Percentiles rank a stretch among this genome's conserved stretches.
These are phyloP conservation scores for Leptopilina boulardi DNA, from an alignment of 1,140 invertebrate genomes.

Conservation along the genomic window DNA sequence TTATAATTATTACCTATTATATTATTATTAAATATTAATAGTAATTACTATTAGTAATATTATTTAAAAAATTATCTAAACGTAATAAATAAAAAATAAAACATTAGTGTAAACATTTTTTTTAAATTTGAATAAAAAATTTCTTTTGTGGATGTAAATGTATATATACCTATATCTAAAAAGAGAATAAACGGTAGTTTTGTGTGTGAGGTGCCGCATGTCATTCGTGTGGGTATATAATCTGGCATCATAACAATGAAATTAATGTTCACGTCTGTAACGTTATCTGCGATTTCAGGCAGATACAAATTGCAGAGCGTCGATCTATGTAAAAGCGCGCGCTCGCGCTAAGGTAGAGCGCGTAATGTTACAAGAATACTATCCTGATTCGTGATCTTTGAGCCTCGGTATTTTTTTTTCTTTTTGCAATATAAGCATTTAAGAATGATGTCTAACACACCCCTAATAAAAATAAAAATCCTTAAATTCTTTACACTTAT, in stretches of 20 bases:
- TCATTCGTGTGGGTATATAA: slow-evolving; percentile 43
- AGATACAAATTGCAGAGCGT: slow-evolving; percentile 60
- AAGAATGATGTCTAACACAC: background rate
- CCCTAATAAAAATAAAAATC: background rate
- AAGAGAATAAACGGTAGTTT: slow-evolving; percentile 12
- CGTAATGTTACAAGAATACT: slow-evolving; percentile 36
- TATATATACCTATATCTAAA: background rate
- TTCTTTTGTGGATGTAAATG: too few species aligned
- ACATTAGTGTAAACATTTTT: too few species aligned
- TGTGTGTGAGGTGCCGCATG: slow-evolving; percentile 29
- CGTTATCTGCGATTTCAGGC: slow-evolving; percentile 54
- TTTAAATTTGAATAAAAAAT: too few species aligned
- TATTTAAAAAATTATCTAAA: too few species aligned
- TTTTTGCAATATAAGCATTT: slow-evolving; percentile 4
- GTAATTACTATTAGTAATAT: too few species aligned
- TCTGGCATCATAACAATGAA: slow-evolving; percentile 61
- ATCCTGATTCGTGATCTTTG: slow-evolving; percentile 3
- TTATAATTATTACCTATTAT: too few species aligned
- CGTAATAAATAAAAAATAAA: too few species aligned
- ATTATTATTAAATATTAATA: too few species aligned
- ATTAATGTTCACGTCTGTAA: slow-evolving; percentile 57
- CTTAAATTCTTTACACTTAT: background rate
- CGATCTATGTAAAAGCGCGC: slow-evolving; percentile 54
- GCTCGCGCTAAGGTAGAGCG: slow-evolving; percentile 43
- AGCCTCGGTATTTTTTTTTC: background rate